Conservation (phyloP, 2,113 vertebrate genomes). For the Dromiciops gliroides region DNA sequence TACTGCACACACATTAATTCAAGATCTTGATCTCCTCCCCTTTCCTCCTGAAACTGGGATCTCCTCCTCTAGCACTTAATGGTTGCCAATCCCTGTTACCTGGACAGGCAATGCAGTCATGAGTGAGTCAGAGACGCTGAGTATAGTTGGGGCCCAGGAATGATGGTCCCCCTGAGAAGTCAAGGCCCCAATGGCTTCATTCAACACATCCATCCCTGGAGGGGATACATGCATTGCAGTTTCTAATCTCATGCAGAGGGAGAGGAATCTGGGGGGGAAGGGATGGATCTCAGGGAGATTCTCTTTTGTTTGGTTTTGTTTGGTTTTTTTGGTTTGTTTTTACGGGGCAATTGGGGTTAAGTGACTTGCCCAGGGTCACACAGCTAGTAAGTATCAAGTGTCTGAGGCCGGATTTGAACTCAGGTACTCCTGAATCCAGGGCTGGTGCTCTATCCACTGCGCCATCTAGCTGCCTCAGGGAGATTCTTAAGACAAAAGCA, state of each 20-base stretch:
- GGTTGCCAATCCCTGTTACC: conserved; percentile 79
- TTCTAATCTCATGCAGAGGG: conserved; percentile 1
- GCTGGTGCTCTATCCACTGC: too few relatives aligned
- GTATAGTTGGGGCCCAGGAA: conserved; percentile 88
- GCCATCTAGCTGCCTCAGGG: too few relatives aligned
- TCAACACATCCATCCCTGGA: conserved; percentile 95
- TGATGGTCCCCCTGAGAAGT: conserved; percentile 85
- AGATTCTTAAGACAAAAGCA: not conserved
- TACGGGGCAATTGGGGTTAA: too few relatives aligned
- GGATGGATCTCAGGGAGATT: not conserved
- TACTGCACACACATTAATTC: not conserved
- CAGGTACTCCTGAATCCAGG: too few relatives aligned
- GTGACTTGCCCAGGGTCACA: too few relatives aligned
- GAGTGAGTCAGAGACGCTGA: conserved; percentile 91
- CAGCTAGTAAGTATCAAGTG: too few relatives aligned
- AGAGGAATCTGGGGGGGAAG: not conserved
- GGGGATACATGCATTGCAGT: conserved; percentile 21
- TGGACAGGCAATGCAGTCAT: conserved; percentile 85
- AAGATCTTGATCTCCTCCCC: not conserved
- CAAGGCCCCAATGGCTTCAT: conserved; percentile 93
- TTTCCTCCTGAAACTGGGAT: not conserved
- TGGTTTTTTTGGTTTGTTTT: too few relatives aligned
- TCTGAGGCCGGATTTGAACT: too few relatives aligned
- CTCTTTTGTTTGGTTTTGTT: too few relatives aligned
- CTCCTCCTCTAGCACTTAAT: not conserved